Base-by-base conservation (phyloP, 2,797 vertebrate genomes). In the Microctenopoma lineatum region DNA sequence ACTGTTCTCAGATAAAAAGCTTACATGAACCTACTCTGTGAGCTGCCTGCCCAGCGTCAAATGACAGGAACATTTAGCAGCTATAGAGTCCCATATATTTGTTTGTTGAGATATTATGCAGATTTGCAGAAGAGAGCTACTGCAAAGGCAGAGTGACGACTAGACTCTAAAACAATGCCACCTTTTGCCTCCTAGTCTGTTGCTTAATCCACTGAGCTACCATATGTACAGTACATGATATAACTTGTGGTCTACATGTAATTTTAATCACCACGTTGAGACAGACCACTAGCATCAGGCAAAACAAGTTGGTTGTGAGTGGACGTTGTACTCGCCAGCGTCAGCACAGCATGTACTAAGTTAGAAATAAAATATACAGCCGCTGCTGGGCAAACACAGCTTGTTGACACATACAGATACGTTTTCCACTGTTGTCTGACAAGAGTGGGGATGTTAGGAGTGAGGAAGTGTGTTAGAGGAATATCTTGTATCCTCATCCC, bases 311-410 rank as follows among this genome's bases (percentile, higher is more conserved):
- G 57, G 16, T 8, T 2, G 32, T 48, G 39, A 77, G 41, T 16
- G 45, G 41, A 56, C 68, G 67, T 65, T 7, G 70, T 72, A 65
- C 68, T 73, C 59, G 61, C 55, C 15, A 7, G 42, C 26, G 9
- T 60, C 61, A 50, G 54, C 51, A 58, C 75, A 25, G 58, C 27
- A 3, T 66, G 72, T 59, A 52, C 64, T 1, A 16, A 53, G 59
- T 65, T 70, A 60, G 60, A 81, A 73, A 82, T 72, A 72, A 76
- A 81, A 81, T 45, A 80, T 70, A 74, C 57, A 69, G 62, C 64
- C 44, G 46, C 39, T 74, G 44, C 8, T n/a, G 4, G 50, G 54
- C 59, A 84, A 81, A 89, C 65, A 78, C 56, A 44, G 59, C 60
- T 44, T 79, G 74, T 79, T 80, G 75, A 77, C 74, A 72, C 65